These are phyloP conservation scores for Zaprionus ornatus DNA, from an alignment of 1,140 invertebrate genomes.

Conservation along the genomic window DNA sequence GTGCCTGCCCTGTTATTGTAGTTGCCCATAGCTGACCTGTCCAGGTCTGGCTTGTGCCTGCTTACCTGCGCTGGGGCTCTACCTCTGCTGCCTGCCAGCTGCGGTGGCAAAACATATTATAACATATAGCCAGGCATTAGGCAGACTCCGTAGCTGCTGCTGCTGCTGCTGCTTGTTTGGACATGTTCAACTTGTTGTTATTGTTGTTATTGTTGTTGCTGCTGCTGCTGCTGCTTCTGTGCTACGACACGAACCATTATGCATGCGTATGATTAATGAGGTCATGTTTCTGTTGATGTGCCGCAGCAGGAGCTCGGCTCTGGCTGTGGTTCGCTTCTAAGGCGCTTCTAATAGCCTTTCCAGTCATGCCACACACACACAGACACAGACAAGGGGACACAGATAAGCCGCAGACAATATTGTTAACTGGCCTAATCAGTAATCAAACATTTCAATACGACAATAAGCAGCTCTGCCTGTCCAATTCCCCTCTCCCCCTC, in stretches of 20 bases:
- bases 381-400: slow-evolving; percentile 3
- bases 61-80: slow-evolving; percentile 1
- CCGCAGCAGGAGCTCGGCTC: background rate
- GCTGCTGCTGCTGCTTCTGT: slow-evolving; percentile 12
- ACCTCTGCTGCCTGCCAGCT: slow-evolving; percentile 20
- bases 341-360: slow-evolving; percentile 40
- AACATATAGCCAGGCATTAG: slow-evolving; percentile 73
- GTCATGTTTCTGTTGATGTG: slow-evolving; percentile 77
- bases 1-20: slow-evolving; percentile 37
- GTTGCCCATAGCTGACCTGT: slow-evolving; percentile 19
- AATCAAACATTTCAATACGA: slow-evolving; percentile 46
- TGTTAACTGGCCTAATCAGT: slow-evolving; percentile 41
- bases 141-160: slow-evolving; percentile 28
- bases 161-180: slow-evolving; percentile 22
- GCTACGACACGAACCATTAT: slow-evolving; percentile 73
- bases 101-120: slow-evolving; percentile 42
- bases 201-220: too few relatives aligned
- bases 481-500: background rate
- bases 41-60: background rate
- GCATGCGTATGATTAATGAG: slow-evolving; percentile 79
- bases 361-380: slow-evolving; percentile 5
- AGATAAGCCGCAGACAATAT: slow-evolving; percentile 42
- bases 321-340: background rate
- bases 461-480: background rate
- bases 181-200: slow-evolving; percentile 6